Conservation (phyloP, 2,113 vertebrate species). For the Vulpes ferrilata region DNA sequence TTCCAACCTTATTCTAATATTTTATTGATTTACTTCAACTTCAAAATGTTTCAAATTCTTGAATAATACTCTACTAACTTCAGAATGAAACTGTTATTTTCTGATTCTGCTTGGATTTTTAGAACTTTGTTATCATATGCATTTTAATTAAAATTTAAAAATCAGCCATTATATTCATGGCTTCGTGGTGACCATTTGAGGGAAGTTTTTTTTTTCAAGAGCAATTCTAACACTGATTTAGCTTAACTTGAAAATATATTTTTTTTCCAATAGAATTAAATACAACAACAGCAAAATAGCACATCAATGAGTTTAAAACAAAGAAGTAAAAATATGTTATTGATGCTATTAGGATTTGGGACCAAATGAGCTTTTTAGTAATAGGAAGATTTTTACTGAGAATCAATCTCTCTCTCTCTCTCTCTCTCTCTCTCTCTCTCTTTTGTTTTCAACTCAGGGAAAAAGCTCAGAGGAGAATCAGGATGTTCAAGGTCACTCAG, state of each 20-base stretch:
- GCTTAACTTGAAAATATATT: conserved; percentile 23
- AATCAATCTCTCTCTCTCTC: background rate
- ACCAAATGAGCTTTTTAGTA: conserved; percentile 37
- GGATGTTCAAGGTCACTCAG: background rate
- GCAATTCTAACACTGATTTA: conserved; percentile 29
- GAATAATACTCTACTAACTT: conserved; percentile 69
- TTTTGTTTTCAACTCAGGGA: background rate
- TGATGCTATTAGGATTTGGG: background rate
- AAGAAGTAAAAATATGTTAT: background rate
- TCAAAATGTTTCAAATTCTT: conserved; percentile 73
- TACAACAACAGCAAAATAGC: background rate
- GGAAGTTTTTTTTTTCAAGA: background rate
- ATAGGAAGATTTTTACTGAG: background rate
- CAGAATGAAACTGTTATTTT: conserved; percentile 70
- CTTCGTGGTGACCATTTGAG: background rate
- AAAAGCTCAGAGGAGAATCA: background rate
- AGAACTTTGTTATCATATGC: conserved; percentile 66
- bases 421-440: no score
- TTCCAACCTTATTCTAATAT: conserved; percentile 69
- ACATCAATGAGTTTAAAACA: conserved; percentile 29
- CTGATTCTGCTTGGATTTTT: conserved; percentile 69
- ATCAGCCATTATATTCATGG: background rate
- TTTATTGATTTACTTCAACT: conserved; percentile 74
- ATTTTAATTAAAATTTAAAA: conserved; percentile 61
- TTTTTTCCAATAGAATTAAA: conserved; percentile 43